Base-by-base conservation (phyloP, 1,140 invertebrate species). In the Rhyzopertha dominica region DNA sequence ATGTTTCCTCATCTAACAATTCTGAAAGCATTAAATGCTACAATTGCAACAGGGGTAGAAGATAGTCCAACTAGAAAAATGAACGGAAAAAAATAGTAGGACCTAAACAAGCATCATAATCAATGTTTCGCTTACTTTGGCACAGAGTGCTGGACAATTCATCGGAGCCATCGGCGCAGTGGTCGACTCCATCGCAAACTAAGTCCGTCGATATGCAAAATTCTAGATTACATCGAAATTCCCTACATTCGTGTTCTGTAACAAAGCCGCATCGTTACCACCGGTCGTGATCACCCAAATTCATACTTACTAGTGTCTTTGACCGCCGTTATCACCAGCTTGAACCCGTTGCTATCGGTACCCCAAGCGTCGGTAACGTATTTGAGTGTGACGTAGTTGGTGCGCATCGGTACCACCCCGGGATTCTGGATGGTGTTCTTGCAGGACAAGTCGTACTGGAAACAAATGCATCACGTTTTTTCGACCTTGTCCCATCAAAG, bases 361-460 rank as follows among this genome's bases (percentile, higher is more conserved):
- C 89, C 90, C 87, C 89, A 94, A 59, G 77, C 80, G 72, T 95
- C 91, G 25, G 90, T 94, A 59, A 90, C 84, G 75, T 94, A 95
- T 70, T 90, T 91, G 49, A 95, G 77, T 16, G 91, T 95, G 47
- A 95, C 87, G 71, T 89, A 92, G 75, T 93, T 93, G 62, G 87
- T 90, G 54, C 87, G 79, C 22, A 89, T 94, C 71, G 88, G 88
- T 67, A 95, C 84, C 42, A 84, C 81, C 43, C 86, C 87, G 37
- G 93, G 85, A 51, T 82, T 82, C 68, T 87, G 78, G 64, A 85
- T 84, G 36, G 90, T 93, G 71, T 92, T 89, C 41, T 86, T 81
- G 70, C 91, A 95, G 26, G 88, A 89, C 45, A 94, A 75, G 71
- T 93, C 88, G 58, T 82, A 87, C 90, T 93, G 76, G n/a, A n/a